A percentile compares a stretch with the other conserved stretches of the same genome.
These are phyloP conservation scores for Rapana venosa DNA, from an alignment of 2,888 invertebrate species.

Conservation along the genomic window DNA sequence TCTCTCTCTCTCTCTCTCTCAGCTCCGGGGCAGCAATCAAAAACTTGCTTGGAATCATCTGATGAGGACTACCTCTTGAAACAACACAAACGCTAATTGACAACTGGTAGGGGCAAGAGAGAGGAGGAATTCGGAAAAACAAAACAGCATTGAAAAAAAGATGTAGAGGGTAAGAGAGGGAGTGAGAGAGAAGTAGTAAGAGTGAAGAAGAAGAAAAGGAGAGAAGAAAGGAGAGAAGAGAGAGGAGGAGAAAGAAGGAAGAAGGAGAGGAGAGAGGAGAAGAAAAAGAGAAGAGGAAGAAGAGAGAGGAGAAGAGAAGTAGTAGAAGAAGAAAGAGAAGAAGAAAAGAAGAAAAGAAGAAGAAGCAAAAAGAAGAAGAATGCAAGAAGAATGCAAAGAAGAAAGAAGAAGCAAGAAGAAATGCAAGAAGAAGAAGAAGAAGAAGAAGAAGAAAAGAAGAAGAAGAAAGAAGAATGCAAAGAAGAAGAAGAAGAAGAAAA, in stretches of 20 bases:
- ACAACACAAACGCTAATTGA: no score
- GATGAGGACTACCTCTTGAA: no score
- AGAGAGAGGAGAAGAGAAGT: neutral
- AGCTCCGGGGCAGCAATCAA: no score
- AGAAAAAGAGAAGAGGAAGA: neutral
- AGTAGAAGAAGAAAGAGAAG: neutral
- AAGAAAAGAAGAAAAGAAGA: neutral
- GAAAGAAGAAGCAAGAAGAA: neutral
- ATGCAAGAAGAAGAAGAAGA: neutral
- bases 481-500: neutral
- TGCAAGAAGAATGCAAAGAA: neutral
- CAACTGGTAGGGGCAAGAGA: no score
- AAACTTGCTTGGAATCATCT: no score
- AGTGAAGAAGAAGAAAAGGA: no score
- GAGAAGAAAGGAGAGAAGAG: neutral
- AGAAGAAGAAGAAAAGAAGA: neutral
- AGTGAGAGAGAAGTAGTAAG: neutral
- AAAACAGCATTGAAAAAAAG: no score
- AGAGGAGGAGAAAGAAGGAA: neutral
- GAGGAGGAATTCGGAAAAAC: no score
- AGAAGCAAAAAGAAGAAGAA: neutral
- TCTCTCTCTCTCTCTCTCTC: no score
- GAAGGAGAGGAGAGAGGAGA: neutral
- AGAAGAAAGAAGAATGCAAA: neutral
- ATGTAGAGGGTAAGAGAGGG: no score